Evolutionary conservation across 2,797 vertebrate species (phyloP).

Genomic region (Australoheros facetus): DNA sequence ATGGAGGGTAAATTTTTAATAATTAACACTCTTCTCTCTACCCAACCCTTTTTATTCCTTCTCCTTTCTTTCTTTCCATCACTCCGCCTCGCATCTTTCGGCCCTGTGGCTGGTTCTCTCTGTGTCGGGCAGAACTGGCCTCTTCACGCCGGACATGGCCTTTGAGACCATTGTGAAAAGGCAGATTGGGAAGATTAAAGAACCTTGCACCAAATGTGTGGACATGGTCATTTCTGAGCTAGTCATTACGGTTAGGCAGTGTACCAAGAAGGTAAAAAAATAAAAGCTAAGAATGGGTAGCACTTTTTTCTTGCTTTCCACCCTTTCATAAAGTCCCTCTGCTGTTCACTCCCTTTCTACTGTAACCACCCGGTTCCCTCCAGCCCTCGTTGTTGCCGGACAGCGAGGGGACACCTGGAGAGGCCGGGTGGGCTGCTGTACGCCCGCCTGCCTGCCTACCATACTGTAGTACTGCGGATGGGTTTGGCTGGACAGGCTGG

Average conservation of each 20-base stretch:
- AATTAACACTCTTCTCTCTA: slow-evolving; percentile 79
- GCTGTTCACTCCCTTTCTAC: slow-evolving; percentile 49
- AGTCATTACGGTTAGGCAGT: slow-evolving; percentile 99
- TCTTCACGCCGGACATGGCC: slow-evolving; percentile 99
- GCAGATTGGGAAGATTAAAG: slow-evolving; percentile 99
- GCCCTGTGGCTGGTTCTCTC: slow-evolving; percentile 66
- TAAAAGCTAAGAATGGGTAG: slow-evolving; percentile 38
- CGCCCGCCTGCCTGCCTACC: slow-evolving; percentile 49
- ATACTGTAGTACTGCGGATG: slow-evolving; percentile 47
- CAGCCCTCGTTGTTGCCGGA: slow-evolving; percentile 50
- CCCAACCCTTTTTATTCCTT: slow-evolving; percentile 63
- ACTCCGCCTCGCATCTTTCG: slow-evolving; percentile 39
- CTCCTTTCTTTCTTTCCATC: slow-evolving; percentile 51
- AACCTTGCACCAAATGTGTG: slow-evolving; percentile 99
- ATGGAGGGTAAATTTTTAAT: slow-evolving; percentile 36
- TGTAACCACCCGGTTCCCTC: slow-evolving; percentile 56
- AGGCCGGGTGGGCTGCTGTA: slow-evolving; percentile 50
- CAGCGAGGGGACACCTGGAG: slow-evolving; percentile 52
- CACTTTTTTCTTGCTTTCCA: slow-evolving; percentile 39
- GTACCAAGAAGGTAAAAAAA: slow-evolving; percentile 98
- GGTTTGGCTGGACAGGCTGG: slow-evolving; percentile 65
- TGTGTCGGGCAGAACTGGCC: slow-evolving; percentile 94
- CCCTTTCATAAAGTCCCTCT: slow-evolving; percentile 50
- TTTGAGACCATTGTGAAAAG: slow-evolving; percentile 99
- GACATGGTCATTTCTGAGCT: slow-evolving; percentile 99